Conservation (phyloP, 1,140 invertebrate genomes). For the Drosophila malerkotliana region DNA sequence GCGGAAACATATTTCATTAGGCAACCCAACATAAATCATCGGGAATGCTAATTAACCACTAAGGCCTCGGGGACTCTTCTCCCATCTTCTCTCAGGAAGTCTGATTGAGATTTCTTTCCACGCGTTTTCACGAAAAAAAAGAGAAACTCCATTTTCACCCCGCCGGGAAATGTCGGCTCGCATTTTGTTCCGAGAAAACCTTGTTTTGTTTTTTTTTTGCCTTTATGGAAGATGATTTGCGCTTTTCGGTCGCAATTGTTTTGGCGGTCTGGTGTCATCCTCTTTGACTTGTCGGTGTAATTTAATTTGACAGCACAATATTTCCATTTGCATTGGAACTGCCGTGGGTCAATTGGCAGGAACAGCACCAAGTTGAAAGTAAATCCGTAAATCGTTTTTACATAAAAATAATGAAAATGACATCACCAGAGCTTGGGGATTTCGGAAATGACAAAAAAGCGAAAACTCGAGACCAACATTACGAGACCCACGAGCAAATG, state of each 20-base stretch:
- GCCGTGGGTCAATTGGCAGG: constrained; percentile 29
- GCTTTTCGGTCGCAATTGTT: constrained; percentile 37
- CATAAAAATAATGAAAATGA: constrained; percentile 68
- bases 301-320: constrained; percentile 56
- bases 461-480: constrained; percentile 14
- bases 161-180: not conserved
- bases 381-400: constrained; percentile 68
- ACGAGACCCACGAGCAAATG: constrained; percentile 31
- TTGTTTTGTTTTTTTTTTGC: not conserved
- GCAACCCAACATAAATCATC: constrained; percentile 63
- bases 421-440: constrained; percentile 28
- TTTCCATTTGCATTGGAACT: constrained; percentile 43
- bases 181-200: constrained; percentile 1
- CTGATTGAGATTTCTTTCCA: constrained; percentile 24
- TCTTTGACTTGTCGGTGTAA: constrained; percentile 47
- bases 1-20: constrained; percentile 62
- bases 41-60: constrained; percentile 72
- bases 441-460: constrained; percentile 3
- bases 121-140: constrained; percentile 6
- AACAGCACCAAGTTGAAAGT: constrained; percentile 40
- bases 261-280: constrained; percentile 12
- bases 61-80: constrained; percentile 17
- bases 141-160: constrained; percentile 1
- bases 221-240: constrained; percentile 38
- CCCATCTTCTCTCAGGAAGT: constrained; percentile 7